Base-by-base conservation (phyloP, 2,888 invertebrate genomes). In the Lepeophtheirus nordmannii region DNA sequence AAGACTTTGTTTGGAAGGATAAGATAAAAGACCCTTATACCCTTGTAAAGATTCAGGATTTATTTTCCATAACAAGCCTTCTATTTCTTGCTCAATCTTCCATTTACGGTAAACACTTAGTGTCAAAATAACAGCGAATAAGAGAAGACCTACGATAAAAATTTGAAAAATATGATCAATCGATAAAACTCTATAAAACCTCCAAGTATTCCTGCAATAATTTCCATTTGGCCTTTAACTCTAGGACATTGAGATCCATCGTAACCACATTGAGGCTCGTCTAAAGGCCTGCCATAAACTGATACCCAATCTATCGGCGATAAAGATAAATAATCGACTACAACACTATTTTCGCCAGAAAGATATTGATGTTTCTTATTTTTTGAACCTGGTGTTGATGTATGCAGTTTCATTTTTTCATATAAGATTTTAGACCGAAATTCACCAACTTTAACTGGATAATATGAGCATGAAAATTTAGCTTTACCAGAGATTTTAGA, bases 41-140 rank as follows among this genome's bases (percentile, higher is more conserved):
- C 62, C 62, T 17, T 65, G 57, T 17, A 65, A 37, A 40, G 38
- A 38, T 7, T 73, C 73, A 3, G 85, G 80, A 72, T 91, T 86
- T 69, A 98, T 92, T 78, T 91, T 92, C 98, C 98, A 98, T 69
- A 97, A 79, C 69, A 96, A 78, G 11, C 96, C 96, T 72, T 93
- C 94, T 67, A 98, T 93, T 78, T 98, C 97, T 74, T 94, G 88
- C 75, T 98, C 97, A 71, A 96, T 94, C 76, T 93, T 92, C 93
- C 94, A 94, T 74, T 93, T 90, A 69, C 96, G 82, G 76, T 94
- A 94, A 71, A 91, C 86, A 73, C 89, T 87, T 75, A 89, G 82
- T 1, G 87, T 88, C 65, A 91, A 84, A 3, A 91, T 86, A n/a
- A 84, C 81, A 0, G 87, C 85, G 72, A 90, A 86, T 73, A 92